A percentile compares a stretch with the other conserved stretches of the same genome.
Evolutionary conservation across 2,797 vertebrate genomes (phyloP).

Genomic region (Emydoidea blandingii): DNA sequence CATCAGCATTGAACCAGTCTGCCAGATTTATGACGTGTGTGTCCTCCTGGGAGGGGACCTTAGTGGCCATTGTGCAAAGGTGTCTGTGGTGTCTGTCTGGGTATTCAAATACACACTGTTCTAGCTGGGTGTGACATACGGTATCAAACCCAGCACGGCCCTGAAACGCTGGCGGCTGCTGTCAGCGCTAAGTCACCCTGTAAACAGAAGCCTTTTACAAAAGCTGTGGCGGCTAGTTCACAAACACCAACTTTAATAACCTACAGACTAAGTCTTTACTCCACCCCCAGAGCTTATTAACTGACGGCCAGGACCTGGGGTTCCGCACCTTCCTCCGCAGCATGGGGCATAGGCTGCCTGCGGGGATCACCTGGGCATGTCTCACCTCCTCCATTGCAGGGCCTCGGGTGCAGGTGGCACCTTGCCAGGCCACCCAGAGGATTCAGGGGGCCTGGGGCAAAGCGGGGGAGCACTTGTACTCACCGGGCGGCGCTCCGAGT

Average conservation of each 20-base stretch:
- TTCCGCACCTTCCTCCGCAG: not conserved
- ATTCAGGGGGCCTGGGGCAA: too few relatives aligned
- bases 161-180: not conserved
- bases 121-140: not conserved
- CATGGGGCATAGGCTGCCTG: too few relatives aligned
- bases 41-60: not conserved
- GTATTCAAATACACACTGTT: not conserved
- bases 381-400: not conserved
- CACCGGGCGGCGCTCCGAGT: too few relatives aligned
- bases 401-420: too few relatives aligned
- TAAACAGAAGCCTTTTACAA: not conserved
- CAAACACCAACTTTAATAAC: not conserved
- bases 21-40: accelerated
- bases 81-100: not conserved
- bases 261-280: not conserved
- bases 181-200: not conserved
- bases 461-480: too few relatives aligned
- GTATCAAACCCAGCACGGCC: not conserved
- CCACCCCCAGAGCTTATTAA: not conserved
- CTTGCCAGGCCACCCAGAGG: too few relatives aligned
- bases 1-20: not conserved
- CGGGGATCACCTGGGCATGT: not conserved
- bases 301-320: too few relatives aligned
- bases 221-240: not conserved
- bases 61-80: accelerated